These are phyloP conservation scores for Tetragonisca angustula DNA, from an alignment of 2,888 invertebrate species.

Conservation along the genomic window DNA sequence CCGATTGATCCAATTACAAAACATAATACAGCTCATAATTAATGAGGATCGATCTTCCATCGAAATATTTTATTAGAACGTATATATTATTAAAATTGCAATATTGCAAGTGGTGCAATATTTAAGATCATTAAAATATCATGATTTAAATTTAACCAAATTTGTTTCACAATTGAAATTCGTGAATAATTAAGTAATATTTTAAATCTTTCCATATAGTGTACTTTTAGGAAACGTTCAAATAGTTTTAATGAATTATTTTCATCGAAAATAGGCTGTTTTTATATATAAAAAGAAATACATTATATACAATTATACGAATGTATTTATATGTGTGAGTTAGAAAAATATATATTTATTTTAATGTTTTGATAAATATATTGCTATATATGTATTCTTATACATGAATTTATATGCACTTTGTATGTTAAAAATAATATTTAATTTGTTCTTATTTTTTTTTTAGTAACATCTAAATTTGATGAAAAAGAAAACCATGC, in stretches of 20 bases:
- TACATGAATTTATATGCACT: neutral
- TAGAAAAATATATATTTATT: slow-evolving; percentile 21
- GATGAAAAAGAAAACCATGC: neutral
- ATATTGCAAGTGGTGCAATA: neutral
- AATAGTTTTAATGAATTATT: slow-evolving; percentile 21
- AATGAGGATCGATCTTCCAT: slow-evolving; percentile 50
- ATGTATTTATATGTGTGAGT: slow-evolving; percentile 30
- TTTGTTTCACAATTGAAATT: neutral
- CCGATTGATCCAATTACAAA: slow-evolving; percentile 29
- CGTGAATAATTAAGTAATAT: slow-evolving; percentile 24
- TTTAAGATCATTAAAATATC: slow-evolving; percentile 20
- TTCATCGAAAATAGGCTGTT: slow-evolving; percentile 38
- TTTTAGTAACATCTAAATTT: slow-evolving; percentile 9
- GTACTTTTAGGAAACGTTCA: neutral
- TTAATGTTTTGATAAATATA: slow-evolving; percentile 29
- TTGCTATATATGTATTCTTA: slow-evolving; percentile 7
- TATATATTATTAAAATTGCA: neutral
- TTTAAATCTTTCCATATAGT: slow-evolving; percentile 34
- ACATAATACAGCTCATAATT: slow-evolving; percentile 43
- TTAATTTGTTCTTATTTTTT: slow-evolving; percentile 21
- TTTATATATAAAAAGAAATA: slow-evolving; percentile 18
- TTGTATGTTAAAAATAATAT: slow-evolving; percentile 19
- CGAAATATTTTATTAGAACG: slow-evolving; percentile 8
- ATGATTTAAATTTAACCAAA: slow-evolving; percentile 28
- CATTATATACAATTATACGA: slow-evolving; percentile 21